A percentile compares a stretch with the other conserved stretches of the same genome.
Evolutionary conservation across 2,113 vertebrate species (phyloP).

Genomic region (Antechinus stuartii): DNA sequence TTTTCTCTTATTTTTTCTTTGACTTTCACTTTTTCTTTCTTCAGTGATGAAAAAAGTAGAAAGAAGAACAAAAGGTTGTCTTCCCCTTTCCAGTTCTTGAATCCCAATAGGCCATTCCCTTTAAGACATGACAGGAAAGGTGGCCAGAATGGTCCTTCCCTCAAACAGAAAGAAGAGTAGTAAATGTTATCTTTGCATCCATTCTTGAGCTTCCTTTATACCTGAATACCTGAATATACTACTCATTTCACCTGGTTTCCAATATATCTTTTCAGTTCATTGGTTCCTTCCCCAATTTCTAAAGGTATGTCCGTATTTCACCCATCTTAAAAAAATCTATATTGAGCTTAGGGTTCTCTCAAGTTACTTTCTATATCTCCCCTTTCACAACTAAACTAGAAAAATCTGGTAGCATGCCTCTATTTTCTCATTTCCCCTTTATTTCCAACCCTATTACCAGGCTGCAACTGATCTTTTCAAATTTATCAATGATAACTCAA

Average conservation of each 20-base stretch:
- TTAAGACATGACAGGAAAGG: not conserved
- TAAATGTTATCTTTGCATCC: not conserved
- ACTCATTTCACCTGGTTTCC: not conserved
- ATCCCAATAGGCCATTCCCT: not conserved
- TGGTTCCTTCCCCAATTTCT: not conserved
- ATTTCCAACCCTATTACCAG: not conserved
- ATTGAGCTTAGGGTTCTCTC: not conserved
- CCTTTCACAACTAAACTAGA: not conserved
- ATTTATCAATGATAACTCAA: not conserved
- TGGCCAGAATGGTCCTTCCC: not conserved
- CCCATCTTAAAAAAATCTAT: not conserved
- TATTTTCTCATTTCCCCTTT: not conserved
- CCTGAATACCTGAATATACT: not conserved
- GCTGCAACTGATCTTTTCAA: not conserved
- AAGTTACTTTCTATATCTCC: not conserved
- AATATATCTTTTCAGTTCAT: not conserved
- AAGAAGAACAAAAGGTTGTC: not conserved
- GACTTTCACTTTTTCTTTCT: not conserved
- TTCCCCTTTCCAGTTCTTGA: not conserved
- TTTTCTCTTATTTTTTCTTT: no score
- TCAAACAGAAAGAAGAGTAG: not conserved
- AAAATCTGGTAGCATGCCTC: not conserved
- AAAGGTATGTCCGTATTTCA: not conserved
- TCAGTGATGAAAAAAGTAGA: not conserved
- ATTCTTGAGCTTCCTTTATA: not conserved